These are phyloP conservation scores for Catagonus wagneri DNA, from an alignment of 2,113 vertebrate species.

Conservation along the genomic window DNA sequence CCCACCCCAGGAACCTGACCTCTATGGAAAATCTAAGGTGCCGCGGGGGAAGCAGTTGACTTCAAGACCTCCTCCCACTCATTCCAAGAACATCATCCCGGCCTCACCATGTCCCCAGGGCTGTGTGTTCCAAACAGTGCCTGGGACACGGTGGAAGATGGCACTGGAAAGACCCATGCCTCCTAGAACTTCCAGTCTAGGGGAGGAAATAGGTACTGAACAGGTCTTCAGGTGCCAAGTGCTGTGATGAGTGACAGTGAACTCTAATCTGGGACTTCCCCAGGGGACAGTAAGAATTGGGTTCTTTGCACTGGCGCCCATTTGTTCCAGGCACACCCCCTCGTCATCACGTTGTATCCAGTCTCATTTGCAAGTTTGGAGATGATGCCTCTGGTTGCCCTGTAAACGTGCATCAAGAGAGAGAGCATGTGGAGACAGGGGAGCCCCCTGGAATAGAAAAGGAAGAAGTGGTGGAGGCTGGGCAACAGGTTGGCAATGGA, in stretches of 20 bases:
- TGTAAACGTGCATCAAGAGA: neutral
- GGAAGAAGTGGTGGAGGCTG: neutral
- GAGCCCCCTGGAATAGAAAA: neutral
- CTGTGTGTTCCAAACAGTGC: neutral
- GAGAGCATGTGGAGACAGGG: accelerated
- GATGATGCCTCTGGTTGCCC: neutral
- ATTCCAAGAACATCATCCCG: neutral
- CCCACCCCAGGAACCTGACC: neutral
- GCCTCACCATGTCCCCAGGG: neutral
- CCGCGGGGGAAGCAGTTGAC: accelerated
- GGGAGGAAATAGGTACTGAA: neutral
- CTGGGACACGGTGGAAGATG: neutral
- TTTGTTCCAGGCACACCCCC: neutral
- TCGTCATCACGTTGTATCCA: neutral
- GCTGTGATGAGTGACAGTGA: neutral
- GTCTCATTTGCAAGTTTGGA: neutral
- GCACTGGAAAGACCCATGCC: too few species aligned
- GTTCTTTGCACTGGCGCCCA: neutral
- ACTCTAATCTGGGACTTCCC: neutral
- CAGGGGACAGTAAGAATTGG: neutral
- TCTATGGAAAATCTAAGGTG: neutral
- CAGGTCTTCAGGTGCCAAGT: neutral
- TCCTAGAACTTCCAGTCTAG: neutral
- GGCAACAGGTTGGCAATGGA: neutral
- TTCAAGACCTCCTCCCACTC: neutral